phyloP scores from a whole-genome alignment of 2,797 vertebrate genomes.

The Esox lucius region DNA sequence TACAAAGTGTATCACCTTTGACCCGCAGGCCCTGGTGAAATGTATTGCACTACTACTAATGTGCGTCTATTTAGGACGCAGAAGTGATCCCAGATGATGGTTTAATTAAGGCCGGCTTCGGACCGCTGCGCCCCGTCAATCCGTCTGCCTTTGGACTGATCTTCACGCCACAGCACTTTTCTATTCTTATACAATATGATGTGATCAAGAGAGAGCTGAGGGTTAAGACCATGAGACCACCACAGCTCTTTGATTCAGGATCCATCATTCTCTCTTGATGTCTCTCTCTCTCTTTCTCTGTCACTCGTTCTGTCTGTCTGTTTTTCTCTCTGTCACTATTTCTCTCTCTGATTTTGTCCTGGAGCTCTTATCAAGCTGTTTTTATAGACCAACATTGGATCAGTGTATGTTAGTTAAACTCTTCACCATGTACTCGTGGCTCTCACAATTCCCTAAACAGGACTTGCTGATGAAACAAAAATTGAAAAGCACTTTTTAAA shows the following conservation, averaged over 20 bases:
- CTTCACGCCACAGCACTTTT: conserved; percentile 72
- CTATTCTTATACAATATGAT: conserved; percentile 67
- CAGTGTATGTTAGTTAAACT: too few relatives aligned
- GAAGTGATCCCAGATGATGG: conserved; percentile 73
- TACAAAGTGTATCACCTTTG: neutral
- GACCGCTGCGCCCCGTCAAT: conserved; percentile 54
- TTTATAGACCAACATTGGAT: too few relatives aligned
- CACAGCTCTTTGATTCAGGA: neutral
- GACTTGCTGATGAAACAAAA: too few relatives aligned
- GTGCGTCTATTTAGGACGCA: neutral
- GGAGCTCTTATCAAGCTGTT: too few relatives aligned
- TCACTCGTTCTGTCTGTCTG: too few relatives aligned
- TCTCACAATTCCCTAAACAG: too few relatives aligned
- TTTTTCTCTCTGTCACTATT: too few relatives aligned
- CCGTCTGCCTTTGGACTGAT: conserved; percentile 69
- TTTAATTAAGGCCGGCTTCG: conserved; percentile 79
- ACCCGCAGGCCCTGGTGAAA: neutral
- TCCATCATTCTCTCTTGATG: neutral
- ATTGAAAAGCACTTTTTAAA: too few relatives aligned
- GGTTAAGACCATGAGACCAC: neutral
- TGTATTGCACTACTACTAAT: too few relatives aligned
- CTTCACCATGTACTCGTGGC: too few relatives aligned
- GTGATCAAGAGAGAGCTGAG: neutral
- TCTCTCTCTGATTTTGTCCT: too few relatives aligned
- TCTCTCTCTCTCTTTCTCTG: neutral